Base-by-base conservation (phyloP, 2,888 invertebrate species). In the Tachina fera region DNA sequence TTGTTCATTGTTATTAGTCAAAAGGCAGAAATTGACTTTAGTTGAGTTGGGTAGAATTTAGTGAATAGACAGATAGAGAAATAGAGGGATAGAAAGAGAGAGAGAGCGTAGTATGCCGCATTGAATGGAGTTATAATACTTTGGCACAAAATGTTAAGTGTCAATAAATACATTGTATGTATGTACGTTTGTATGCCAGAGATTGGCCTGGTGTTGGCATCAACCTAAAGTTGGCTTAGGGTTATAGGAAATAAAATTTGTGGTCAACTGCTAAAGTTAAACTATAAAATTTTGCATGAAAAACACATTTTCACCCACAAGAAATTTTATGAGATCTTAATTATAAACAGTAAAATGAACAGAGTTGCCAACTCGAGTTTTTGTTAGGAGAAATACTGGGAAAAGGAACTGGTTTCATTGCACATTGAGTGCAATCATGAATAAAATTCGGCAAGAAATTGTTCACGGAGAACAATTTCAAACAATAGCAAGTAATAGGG, bases 101-200 rank as follows among this genome's bases (percentile, higher is more conserved):
- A 31, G 31, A 31, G 2, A 31, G 1, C 22, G 3, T 22, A 56
- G 4, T 10, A 39, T 47, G 14, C 13, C 45, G 61, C 45, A 45
- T 43, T 31, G 63, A 5, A 22, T 49, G 49, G n/a, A 74, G 79
- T 71, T 79, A 1, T 39, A 61, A 22, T 70, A 68, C 19, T 31
- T 77, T 82, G 78, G 82, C 68, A 70, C 71, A 75, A 79, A 82
- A 82, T 85, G 78, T 85, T 82, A 82, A 85, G 81, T 85, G 85
- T 85, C 81, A 85, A 70, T 78, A 82, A 82, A 82, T 53, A 78
- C 60, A 71, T 75, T 81, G 77, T 74, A 63, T 56, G 68, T 61
- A 41, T 31, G 31, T 49, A 31, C 60, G 58, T 61, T 49, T 31
- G 31, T 49, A 31, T 67, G 58, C 5, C 9, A 19, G n/a, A 11